These are phyloP conservation scores for Parambassis ranga DNA, from an alignment of 2,797 vertebrate genomes.

Conservation along the genomic window DNA sequence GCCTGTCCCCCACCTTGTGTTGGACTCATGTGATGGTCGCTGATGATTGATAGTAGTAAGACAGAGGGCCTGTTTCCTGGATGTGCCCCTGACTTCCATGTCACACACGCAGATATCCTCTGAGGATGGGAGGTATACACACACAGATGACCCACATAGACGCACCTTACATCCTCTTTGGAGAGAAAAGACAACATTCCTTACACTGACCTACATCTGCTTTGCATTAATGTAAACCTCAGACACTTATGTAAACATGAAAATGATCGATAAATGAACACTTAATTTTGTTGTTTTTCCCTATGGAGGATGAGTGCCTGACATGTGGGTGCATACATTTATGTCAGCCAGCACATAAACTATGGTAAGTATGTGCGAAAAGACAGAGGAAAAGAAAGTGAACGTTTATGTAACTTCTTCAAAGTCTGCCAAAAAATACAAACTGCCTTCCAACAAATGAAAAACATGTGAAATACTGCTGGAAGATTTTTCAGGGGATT, in stretches of 20 bases:
- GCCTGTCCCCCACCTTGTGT: not conserved
- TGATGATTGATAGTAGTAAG: slow-evolving; percentile 41
- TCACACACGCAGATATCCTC: slow-evolving; percentile 72
- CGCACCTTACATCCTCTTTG: slow-evolving; percentile 26
- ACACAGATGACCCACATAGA: slow-evolving; percentile 19
- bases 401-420: slow-evolving; percentile 17
- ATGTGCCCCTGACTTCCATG: slow-evolving; percentile 71
- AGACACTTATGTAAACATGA: not conserved
- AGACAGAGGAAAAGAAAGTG: slow-evolving; percentile 27
- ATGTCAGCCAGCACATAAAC: not conserved
- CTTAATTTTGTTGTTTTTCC: not conserved
- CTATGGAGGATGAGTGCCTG: not conserved
- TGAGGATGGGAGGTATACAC: slow-evolving; percentile 33
- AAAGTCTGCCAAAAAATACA: slow-evolving; percentile 47
- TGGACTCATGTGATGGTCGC: slow-evolving; percentile 8
- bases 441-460: slow-evolving; percentile 16
- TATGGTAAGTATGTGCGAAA: slow-evolving; percentile 30
- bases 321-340: not conserved
- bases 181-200: slow-evolving; percentile 11
- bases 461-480: slow-evolving; percentile 34
- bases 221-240: slow-evolving; percentile 13
- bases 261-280: not conserved
- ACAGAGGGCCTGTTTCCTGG: slow-evolving; percentile 68
- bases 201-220: slow-evolving; percentile 41
- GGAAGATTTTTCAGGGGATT: slow-evolving; percentile 3